Evolutionary conservation across 2,797 vertebrate species (phyloP).

Genomic region (Centropyge bicolor): DNA sequence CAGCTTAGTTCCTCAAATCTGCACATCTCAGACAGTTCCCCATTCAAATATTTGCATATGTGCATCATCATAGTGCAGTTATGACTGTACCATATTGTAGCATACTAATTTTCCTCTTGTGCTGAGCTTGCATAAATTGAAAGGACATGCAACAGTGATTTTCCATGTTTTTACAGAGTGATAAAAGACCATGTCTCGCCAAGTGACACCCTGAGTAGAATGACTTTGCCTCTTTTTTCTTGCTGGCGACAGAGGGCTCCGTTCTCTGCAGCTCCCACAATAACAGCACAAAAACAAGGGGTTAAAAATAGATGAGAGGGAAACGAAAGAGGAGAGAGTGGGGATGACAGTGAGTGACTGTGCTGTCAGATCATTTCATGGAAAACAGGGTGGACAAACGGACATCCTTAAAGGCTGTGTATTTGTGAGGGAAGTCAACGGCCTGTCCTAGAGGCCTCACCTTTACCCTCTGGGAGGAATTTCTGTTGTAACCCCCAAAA

Average conservation of each 20-base stretch:
- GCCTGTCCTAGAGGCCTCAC: constrained; percentile 58
- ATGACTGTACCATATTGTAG: too few species aligned
- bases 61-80: background rate
- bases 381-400: constrained; percentile 76
- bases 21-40: too few species aligned
- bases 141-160: background rate
- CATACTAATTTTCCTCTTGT: too few species aligned
- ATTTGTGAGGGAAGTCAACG: constrained; percentile 69
- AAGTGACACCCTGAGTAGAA: background rate
- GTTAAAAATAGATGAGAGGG: constrained; percentile 74
- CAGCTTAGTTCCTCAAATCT: background rate
- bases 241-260: background rate
- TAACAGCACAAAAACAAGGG: constrained; percentile 66
- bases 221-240: background rate
- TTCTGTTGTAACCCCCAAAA: constrained; percentile 47
- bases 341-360: constrained; percentile 71
- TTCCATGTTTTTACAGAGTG: background rate
- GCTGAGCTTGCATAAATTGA: background rate
- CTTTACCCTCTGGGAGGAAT: constrained; percentile 53
- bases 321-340: constrained; percentile 55
- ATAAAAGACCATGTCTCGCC: background rate
- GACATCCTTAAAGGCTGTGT: constrained; percentile 74
- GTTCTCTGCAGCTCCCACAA: constrained; percentile 41
- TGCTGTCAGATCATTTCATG: constrained; percentile 69
- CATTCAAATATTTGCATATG: background rate